Evolutionary conservation across 2,113 vertebrate genomes (phyloP), one percentile per base, ranked within the genome.

Genomic region (Beaufortia kweichowensis): DNA sequence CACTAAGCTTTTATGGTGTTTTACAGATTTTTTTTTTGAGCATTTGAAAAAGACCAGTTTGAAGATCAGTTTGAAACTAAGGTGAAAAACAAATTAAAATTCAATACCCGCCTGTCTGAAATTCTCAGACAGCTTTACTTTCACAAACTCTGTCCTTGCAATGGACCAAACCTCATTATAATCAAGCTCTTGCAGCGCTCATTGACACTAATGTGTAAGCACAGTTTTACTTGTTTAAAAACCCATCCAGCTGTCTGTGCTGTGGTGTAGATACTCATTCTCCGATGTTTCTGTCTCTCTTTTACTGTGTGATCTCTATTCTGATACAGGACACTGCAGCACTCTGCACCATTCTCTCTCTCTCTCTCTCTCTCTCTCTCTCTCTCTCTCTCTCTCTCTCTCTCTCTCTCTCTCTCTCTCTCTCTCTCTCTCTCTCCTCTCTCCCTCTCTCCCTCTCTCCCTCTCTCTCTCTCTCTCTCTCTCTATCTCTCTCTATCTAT

Each of bases 271-370:
- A 6, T 71, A 14, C 43, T 14, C 7, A 31, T 63, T 17, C 23
- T 24, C 24, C 17, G 64, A 39, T 65, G 28, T 74, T 43, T 66
- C 15, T 73, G n/a, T 56, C 28, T 72, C 4, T 72, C 53, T 61
- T 24, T 21, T 79, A 62, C 75, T 29, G 29, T 28, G 43, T 61
- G 75, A 77, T 81, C 53, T 65, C 53, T 48, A 41, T 73, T 72
- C 26, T 74, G 63, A 73, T 65, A 61, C 69, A 78, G 69, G 80
- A 71, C 75, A 81, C 80, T 81, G 80, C 80, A 78, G 80, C 75
- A 81, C 62, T 77, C 75, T 77, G 75, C 75, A 69, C 55, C 60
- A 69, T 29, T 24, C 64, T n/a, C 28, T 56, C 75, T 69, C 75
- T 65, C 43, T 65, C 75, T 69, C 50, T 77, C 55, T 65, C 39